Evolutionary conservation across 1,140 invertebrate genomes (phyloP).

Genomic region (Sminthurides bifidus): DNA sequence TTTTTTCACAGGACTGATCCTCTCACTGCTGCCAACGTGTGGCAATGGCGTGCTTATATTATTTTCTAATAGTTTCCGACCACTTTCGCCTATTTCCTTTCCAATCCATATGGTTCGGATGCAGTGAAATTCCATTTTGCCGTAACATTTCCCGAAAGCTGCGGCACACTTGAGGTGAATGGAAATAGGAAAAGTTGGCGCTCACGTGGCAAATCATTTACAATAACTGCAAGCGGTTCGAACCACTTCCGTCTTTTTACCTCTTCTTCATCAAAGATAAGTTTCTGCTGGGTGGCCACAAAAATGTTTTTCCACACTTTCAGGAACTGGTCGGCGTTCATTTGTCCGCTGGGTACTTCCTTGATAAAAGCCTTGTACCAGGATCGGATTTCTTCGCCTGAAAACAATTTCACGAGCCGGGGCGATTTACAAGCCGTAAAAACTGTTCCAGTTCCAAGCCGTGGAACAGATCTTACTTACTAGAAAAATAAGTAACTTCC

Average conservation of each 20-base stretch:
- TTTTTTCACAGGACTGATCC: too few species aligned
- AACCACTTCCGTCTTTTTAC: background rate
- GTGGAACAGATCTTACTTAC: background rate
- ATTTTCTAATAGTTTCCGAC: too few species aligned
- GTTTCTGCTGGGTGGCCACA: background rate
- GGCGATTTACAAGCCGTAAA: background rate
- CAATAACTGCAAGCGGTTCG: background rate
- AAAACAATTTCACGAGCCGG: background rate
- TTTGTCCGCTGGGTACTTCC: background rate
- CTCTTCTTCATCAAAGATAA: background rate
- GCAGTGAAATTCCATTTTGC: too few species aligned
- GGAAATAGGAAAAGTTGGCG: background rate
- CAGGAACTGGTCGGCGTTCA: background rate
- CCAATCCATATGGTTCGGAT: too few species aligned
- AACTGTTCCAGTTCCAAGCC: too few species aligned
- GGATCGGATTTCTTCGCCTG: background rate
- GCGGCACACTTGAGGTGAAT: too few species aligned
- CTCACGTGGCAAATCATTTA: background rate
- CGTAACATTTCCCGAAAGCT: too few species aligned
- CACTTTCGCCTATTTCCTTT: too few species aligned
- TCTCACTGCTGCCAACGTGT: too few species aligned
- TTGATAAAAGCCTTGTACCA: background rate
- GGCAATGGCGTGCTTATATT: too few species aligned
- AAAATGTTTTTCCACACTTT: background rate
- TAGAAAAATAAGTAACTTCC: conserved; percentile 4